phyloP scores from a whole-genome alignment of 2,797 vertebrate species.

The Halcyon chelicuti region DNA sequence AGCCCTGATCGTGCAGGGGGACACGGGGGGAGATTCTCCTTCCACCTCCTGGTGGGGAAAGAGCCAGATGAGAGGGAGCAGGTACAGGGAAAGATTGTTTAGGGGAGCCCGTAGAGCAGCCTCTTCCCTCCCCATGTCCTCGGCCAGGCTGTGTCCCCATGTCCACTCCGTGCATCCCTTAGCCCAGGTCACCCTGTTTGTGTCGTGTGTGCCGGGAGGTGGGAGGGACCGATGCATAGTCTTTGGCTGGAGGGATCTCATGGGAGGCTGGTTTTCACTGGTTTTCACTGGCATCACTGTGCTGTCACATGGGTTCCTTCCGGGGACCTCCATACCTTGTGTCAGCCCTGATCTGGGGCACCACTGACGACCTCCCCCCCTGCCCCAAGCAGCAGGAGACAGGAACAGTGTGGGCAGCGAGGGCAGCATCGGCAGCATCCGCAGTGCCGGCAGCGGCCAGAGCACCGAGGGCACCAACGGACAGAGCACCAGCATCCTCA shows the following conservation, averaged over 20 bases:
- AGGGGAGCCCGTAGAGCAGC: conserved; percentile 1
- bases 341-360: not conserved
- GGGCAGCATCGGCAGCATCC: conserved; percentile 92
- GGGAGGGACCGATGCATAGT: not conserved
- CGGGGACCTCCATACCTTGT: not conserved
- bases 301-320: not conserved
- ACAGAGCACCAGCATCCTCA: conserved; percentile 76
- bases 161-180: not conserved
- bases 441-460: conserved; percentile 95
- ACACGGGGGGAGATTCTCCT: not conserved
- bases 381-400: conserved; percentile 81
- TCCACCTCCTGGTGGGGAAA: not conserved
- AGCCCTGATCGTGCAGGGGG: not conserved
- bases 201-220: not conserved
- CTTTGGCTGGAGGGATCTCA: not conserved
- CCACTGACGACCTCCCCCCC: not conserved
- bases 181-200: not conserved
- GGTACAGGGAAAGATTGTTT: not conserved
- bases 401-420: conserved; percentile 93
- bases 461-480: conserved; percentile 91
- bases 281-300: not conserved
- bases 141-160: accelerated
- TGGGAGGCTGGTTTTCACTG: not conserved
- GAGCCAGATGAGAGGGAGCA: not conserved
- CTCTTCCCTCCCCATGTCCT: not conserved